Conservation (phyloP, 2,888 invertebrate genomes). For the Diaprepes abbreviatus region DNA sequence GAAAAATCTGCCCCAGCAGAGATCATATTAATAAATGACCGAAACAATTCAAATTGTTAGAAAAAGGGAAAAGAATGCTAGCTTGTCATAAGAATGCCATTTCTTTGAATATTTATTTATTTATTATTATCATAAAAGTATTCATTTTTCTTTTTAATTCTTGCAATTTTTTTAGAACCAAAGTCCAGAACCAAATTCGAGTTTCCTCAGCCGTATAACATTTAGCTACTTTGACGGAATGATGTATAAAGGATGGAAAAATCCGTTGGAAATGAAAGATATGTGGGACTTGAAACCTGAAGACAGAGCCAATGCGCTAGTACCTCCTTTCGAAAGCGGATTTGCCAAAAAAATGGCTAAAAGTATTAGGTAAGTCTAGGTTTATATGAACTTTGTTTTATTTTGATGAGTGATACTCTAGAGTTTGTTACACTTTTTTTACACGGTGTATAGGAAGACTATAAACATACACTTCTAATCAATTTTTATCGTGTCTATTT, state of each 20-base stretch:
- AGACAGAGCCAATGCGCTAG: constrained; percentile 80
- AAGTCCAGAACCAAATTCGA: constrained; percentile 52
- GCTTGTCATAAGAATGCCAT: too few relatives aligned
- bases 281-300: constrained; percentile 71
- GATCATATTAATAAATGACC: too few relatives aligned
- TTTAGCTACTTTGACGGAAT: constrained; percentile 68
- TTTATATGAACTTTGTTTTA: too few relatives aligned
- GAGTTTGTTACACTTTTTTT: too few relatives aligned
- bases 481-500: not conserved
- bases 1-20: too few relatives aligned
- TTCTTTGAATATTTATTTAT: not conserved
- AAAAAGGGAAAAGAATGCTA: too few relatives aligned
- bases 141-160: too few relatives aligned
- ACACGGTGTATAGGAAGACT: too few relatives aligned
- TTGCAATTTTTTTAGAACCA: constrained; percentile 44
- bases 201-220: constrained; percentile 50
- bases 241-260: constrained; percentile 68
- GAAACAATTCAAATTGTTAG: too few relatives aligned
- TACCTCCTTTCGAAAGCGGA: constrained; percentile 77
- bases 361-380: constrained; percentile 63
- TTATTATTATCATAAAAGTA: not conserved
- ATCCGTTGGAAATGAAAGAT: constrained; percentile 69
- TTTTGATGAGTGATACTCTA: too few relatives aligned
- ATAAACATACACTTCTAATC: too few relatives aligned
- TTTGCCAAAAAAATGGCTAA: constrained; percentile 80